These are phyloP conservation scores for Masticophis lateralis DNA, from an alignment of 2,797 vertebrate species.

Conservation along the genomic window DNA sequence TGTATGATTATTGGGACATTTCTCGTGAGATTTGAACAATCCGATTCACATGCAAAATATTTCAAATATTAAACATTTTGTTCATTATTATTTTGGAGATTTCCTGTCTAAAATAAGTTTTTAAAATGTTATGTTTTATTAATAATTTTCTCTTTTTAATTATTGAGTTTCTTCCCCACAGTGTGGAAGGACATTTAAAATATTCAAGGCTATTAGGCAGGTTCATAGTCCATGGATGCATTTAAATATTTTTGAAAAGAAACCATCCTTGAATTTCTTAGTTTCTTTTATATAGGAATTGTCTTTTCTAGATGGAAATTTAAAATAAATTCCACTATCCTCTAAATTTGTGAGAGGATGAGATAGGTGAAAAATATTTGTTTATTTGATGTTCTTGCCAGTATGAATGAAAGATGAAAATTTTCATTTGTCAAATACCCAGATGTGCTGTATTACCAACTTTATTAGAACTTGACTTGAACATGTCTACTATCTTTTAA, in stretches of 20 bases:
- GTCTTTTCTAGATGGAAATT: not conserved
- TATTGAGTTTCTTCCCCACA: not conserved
- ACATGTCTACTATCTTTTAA: not conserved
- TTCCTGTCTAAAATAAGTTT: not conserved
- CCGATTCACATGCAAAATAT: not conserved
- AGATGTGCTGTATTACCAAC: not conserved
- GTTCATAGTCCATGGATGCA: not conserved
- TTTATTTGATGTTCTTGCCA: not conserved
- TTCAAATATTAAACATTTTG: not conserved
- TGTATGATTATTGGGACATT: not conserved
- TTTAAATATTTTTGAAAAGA: not conserved
- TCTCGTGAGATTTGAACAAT: not conserved
- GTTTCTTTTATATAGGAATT: not conserved
- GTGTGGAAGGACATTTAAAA: not conserved
- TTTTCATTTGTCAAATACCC: not conserved
- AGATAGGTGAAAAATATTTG: not conserved
- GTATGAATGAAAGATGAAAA: not conserved
- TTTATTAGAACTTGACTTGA: not conserved
- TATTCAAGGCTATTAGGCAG: not conserved
- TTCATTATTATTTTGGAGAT: not conserved
- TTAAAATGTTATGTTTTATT: not conserved
- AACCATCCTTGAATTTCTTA: not conserved
- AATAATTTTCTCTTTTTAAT: not conserved
- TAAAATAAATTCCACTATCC: not conserved
- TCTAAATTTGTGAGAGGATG: not conserved